Evolutionary conservation across 1,140 invertebrate genomes (phyloP).

Genomic region (Drosophila chauvacae): DNA sequence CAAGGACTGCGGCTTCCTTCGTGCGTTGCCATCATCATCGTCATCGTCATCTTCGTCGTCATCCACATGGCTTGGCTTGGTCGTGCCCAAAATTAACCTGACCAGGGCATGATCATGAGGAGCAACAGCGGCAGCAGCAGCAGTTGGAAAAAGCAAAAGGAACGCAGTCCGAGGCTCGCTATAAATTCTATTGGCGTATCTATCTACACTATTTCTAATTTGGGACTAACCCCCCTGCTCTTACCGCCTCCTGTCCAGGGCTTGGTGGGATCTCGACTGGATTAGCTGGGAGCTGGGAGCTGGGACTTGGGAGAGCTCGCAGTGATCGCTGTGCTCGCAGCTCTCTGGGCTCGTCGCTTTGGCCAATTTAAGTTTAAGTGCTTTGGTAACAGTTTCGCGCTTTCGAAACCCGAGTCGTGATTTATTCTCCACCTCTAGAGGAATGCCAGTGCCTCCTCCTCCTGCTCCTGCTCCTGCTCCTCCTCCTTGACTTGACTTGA

Average conservation of each 20-base stretch:
- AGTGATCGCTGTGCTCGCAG: background rate
- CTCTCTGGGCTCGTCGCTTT: slow-evolving; percentile 54
- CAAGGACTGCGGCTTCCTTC: slow-evolving; percentile 42
- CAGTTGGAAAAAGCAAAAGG: slow-evolving; percentile 31
- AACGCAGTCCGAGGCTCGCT: slow-evolving; percentile 64
- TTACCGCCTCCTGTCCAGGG: background rate
- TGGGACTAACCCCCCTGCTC: slow-evolving; percentile 43
- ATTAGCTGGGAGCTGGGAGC: slow-evolving; percentile 25
- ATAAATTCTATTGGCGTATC: slow-evolving; percentile 83
- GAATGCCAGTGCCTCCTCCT: slow-evolving; percentile 22
- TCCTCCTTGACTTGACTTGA: slow-evolving; percentile 1
- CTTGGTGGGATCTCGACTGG: slow-evolving; percentile 20
- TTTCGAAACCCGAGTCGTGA: slow-evolving; percentile 83
- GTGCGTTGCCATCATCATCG: slow-evolving; percentile 80
- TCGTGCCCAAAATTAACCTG: slow-evolving; percentile 82
- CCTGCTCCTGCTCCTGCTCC: background rate
- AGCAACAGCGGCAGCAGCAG: slow-evolving; percentile 37
- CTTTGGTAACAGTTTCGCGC: slow-evolving; percentile 83
- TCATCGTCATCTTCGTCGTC: slow-evolving; percentile 34
- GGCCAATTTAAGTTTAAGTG: slow-evolving; percentile 83
- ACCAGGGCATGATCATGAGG: slow-evolving; percentile 73
- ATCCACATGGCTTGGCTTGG: slow-evolving; percentile 43
- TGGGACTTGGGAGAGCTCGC: background rate
- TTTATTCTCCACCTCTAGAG: slow-evolving; percentile 55
- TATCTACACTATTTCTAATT: slow-evolving; percentile 84